Base-by-base conservation (phyloP, 2,888 invertebrate species). In the Rambutsinella grinnellia region DNA sequence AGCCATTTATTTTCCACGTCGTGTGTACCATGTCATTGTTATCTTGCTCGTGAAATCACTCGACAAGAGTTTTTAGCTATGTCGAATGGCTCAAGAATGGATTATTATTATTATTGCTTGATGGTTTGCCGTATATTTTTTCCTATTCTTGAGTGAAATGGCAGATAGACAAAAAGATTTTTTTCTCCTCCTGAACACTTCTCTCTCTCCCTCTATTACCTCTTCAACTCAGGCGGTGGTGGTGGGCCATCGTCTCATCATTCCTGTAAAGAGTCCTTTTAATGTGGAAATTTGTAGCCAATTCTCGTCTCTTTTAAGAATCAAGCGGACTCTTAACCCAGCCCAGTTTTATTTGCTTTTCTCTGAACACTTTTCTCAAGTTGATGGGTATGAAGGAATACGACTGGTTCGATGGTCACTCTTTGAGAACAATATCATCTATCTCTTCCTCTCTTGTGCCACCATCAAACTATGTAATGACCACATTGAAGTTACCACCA, bases 1-100 rank as follows among this genome's bases (percentile, higher is more conserved):
- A 66, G 72, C 69, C 79, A 79, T 81, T 77, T 75, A 79, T 81
- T 81, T 77, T 71, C 70, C 67, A 46, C 60, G 79, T 81, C 81
- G 81, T 81, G 81, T 81, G 81, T 79, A 72, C 81, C 71, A 77
- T 75, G 81, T 79, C 81, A 81, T 71, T 76, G 66, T 76, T 70
- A 79, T 79, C 79, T 79, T 74, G 79, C 75, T 75, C 68, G 62
- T 74, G 67, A 75, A 63, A 75, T 71, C 75, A 75, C 70, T 75
- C 69, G 65, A 78, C 78, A 74, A 36, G 36, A 36, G 6, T 36
- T 36, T 8, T 8, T 66, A 74, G 75, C 65, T 78, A 67, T 62
- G 28, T 69, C 47, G 56, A 53, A 67, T 60, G 67, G 74, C 56
- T 74, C 49, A 28, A 56, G 56, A 53, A 67, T 67, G 74, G 74